Evolutionary conservation across 2,888 invertebrate species (phyloP).

Genomic region (Eumerus sabulonum): DNA sequence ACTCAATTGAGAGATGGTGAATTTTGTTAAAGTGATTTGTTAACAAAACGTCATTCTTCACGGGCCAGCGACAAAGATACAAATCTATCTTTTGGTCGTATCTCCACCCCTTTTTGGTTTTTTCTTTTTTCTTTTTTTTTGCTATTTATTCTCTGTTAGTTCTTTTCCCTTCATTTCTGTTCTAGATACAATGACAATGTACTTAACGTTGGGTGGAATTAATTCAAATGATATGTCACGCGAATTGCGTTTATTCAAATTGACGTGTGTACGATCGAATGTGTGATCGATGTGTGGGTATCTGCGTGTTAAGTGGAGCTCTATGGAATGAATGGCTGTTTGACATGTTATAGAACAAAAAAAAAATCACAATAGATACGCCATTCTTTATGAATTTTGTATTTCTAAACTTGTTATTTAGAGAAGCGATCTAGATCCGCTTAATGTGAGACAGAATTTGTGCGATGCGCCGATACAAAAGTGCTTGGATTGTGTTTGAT

Average conservation of each 20-base stretch:
- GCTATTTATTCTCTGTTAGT: too few species aligned
- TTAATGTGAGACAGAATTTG: constrained; percentile 16
- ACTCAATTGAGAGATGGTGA: neutral
- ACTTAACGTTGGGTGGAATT: neutral
- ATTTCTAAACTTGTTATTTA: constrained; percentile 54
- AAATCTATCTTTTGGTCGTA: constrained; percentile 9
- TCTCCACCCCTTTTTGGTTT: constrained; percentile 8
- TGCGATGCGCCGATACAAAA: neutral
- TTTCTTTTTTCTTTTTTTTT: constrained; percentile 7
- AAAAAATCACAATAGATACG: too few species aligned
- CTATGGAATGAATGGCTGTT: constrained; percentile 54
- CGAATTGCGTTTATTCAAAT: constrained; percentile 19
- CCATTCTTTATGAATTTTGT: neutral
- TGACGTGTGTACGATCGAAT: constrained; percentile 3
- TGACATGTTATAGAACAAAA: constrained; percentile 44
- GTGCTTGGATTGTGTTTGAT: too few species aligned
- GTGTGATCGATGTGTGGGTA: neutral
- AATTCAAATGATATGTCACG: constrained; percentile 58
- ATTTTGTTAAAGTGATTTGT: constrained; percentile 50
- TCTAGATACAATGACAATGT: too few species aligned
- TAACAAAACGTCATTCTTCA: constrained; percentile 56
- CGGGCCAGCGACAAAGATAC: constrained; percentile 29
- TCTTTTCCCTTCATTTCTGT: neutral
- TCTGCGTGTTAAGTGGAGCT: constrained; percentile 18
- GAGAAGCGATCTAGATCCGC: constrained; percentile 48